A percentile compares a stretch with the other conserved stretches of the same genome.
These are phyloP conservation scores for Xiphophorus birchmanni DNA, from an alignment of 2,797 vertebrate genomes.

Conservation along the genomic window DNA sequence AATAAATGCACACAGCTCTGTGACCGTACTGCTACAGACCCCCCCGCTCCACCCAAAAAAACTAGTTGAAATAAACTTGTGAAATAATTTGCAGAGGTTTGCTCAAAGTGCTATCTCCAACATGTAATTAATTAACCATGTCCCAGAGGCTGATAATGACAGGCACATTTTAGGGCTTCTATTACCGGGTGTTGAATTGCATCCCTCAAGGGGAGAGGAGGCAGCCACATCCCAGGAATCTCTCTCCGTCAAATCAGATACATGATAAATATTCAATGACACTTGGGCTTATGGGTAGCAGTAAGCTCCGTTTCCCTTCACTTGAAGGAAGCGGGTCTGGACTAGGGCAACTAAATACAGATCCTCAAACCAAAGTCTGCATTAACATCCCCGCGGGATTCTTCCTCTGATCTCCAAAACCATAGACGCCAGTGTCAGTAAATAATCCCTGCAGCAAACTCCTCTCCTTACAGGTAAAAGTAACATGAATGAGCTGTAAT, in stretches of 20 bases:
- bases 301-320: constrained; percentile 74
- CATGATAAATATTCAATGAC: constrained; percentile 85
- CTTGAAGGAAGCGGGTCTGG: constrained; percentile 72
- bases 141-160: constrained; percentile 79
- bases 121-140: constrained; percentile 84
- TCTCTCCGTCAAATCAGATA: constrained; percentile 79
- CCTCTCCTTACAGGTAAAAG: constrained; percentile 73
- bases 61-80: constrained; percentile 38
- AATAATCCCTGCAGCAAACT: constrained; percentile 65
- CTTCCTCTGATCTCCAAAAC: constrained; percentile 79
- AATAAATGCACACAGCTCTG: constrained; percentile 25
- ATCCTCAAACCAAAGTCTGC: constrained; percentile 74
- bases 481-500: constrained; percentile 33
- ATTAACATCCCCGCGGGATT: constrained; percentile 74
- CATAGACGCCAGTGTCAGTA: constrained; percentile 72
- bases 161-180: constrained; percentile 80
- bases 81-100: constrained; percentile 54
- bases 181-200: constrained; percentile 82
- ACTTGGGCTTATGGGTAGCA: constrained; percentile 79
- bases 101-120: constrained; percentile 60
- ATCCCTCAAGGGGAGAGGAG: constrained; percentile 67
- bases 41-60: too few relatives aligned
- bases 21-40: neutral
- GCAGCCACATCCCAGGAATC: constrained; percentile 73
- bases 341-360: constrained; percentile 74